Evolutionary conservation across 2,113 vertebrate genomes (phyloP).

Genomic region (Lipophrys pholis): DNA sequence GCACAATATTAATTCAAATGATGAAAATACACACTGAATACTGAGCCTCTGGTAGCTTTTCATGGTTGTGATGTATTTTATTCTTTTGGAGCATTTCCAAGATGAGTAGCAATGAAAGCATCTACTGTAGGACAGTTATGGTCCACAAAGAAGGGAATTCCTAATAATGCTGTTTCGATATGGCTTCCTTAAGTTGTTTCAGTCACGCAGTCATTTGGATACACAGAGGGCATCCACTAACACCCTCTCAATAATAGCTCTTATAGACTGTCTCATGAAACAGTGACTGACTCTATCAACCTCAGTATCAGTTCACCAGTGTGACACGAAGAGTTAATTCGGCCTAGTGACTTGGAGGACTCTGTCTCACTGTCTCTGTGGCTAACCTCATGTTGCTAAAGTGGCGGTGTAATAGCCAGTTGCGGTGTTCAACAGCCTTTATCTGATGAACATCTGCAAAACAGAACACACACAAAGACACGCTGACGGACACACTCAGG

Average conservation of each 20-base stretch:
- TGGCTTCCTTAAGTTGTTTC: no score
- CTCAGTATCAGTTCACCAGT: no score
- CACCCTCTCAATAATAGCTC: neutral
- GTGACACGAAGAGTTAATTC: constrained; percentile 32
- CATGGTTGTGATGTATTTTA: constrained; percentile 48
- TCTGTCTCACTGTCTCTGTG: constrained; percentile 52
- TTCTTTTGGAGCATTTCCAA: constrained; percentile 22
- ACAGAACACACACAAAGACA: constrained; percentile 45
- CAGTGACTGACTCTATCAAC: neutral
- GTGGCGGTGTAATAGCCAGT: constrained; percentile 63
- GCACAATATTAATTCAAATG: constrained; percentile 21
- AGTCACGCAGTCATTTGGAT: neutral
- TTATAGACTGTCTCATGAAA: neutral
- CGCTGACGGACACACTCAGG: constrained; percentile 25
- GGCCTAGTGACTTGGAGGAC: constrained; percentile 36
- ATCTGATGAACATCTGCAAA: constrained; percentile 73
- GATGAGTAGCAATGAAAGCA: constrained; percentile 44
- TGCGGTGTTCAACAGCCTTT: constrained; percentile 66
- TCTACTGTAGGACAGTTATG: constrained; percentile 26
- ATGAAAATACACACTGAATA: constrained; percentile 35
- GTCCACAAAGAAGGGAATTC: neutral
- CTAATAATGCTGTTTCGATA: no score
- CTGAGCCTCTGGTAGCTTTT: constrained; percentile 29
- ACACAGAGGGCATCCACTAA: neutral
- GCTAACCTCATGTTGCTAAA: constrained; percentile 66